Evolutionary conservation across 23 tunicate species (phyloP), one percentile per base, ranked within the genome.

Genomic region (Corella eumyota): DNA sequence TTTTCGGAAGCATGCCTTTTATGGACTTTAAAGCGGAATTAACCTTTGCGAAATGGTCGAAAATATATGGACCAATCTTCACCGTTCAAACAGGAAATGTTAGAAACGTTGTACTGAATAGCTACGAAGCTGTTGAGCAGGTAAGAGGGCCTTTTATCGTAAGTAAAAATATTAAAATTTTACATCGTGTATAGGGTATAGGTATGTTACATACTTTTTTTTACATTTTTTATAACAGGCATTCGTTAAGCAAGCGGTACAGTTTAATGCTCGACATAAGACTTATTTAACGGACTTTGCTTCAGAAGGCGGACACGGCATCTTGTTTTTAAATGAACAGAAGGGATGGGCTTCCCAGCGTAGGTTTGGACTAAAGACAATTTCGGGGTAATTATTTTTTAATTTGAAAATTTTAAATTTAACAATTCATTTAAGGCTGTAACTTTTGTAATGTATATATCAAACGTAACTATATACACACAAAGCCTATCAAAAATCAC

Each of bases 41-140:
- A 54, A 54, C 60, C 60, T 54, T 54, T 7, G 30, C 60, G 29
- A 54, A 54, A 15, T 54, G 60, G 60, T 24, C 60, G 23, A 54
- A 54, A 54, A 22, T 54, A n/a, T 15, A 54, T 23, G 60, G 60
- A 3, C 60, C 60, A 54, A 7, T 54, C 6, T 26, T 54, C 34
- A 26, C 2, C 30, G 60, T 54, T 25, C 27, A 23, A 15, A 26
- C 29, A 33, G 60, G 60, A 2, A 26, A 32, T 24, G 3, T 3
- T 25, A 4, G 33, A 32, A 54, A 32, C 20, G 60, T 54, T 4
- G 30, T 54, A 1, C 31, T 54, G 6, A 54, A 54, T 25, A 54
- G 60, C 31, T 25, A 26, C n/a, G 31, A 54, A 23, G 23, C 25
- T 33, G 29, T 54, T 32, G 30, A 54, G 6, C 31, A 54, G 60